phyloP scores from a whole-genome alignment of 2,888 invertebrate genomes.

The Steinernema hermaphroditum region DNA sequence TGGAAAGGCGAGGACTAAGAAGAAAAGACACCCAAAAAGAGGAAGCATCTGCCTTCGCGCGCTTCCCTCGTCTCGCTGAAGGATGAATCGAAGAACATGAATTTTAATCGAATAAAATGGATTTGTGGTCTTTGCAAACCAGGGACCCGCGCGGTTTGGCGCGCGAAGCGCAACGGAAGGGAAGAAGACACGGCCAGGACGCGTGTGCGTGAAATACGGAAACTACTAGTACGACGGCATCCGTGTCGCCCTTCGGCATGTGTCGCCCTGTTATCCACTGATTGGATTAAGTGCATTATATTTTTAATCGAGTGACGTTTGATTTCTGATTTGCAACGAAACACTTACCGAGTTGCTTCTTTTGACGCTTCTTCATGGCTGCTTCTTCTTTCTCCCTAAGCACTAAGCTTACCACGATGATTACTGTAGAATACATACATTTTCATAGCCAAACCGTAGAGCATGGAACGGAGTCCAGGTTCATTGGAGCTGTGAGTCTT shows the following conservation, averaged over 20 bases:
- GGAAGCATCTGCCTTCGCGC: background rate
- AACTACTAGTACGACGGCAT: slow-evolving; percentile 7
- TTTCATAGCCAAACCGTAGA: slow-evolving; percentile 56
- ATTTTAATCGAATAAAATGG: slow-evolving; percentile 28
- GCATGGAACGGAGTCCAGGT: slow-evolving; percentile 58
- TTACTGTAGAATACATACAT: slow-evolving; percentile 49
- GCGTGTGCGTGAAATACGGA: slow-evolving; percentile 1
- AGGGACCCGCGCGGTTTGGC: too few relatives aligned
- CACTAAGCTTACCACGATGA: too few relatives aligned
- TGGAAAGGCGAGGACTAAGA: too few relatives aligned
- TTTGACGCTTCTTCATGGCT: slow-evolving; percentile 46
- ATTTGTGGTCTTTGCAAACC: slow-evolving; percentile 19
- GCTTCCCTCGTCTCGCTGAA: background rate
- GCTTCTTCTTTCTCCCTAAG: slow-evolving; percentile 49
- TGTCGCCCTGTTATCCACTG: background rate
- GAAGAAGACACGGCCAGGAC: background rate
- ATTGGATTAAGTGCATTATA: slow-evolving; percentile 5
- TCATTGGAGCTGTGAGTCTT: slow-evolving; percentile 36
- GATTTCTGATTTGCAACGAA: too few relatives aligned
- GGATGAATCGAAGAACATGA: background rate
- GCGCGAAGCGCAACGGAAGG: too few relatives aligned
- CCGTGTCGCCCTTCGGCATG: background rate
- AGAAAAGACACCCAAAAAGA: background rate
- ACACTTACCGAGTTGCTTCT: slow-evolving; percentile 40
- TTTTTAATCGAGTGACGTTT: background rate